Base-by-base conservation (phyloP, 1,140 invertebrate genomes). In the Dendrolimus kikuchii region DNA sequence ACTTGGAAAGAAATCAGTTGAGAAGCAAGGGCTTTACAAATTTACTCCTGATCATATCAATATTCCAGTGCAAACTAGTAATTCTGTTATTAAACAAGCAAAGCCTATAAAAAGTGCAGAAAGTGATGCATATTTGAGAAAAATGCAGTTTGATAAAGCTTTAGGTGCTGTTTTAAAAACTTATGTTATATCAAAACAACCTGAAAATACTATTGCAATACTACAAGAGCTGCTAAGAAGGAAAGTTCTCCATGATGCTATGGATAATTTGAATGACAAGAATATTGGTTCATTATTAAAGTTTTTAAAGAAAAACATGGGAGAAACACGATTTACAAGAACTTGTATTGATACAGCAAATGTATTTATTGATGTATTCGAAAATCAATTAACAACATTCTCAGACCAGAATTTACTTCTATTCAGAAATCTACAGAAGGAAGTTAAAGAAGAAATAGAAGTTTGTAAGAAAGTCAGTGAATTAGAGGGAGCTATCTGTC, bases 191-290 rank as follows among this genome's bases (percentile, higher is more conserved):
- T 90, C 88, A 38, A 92, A 92, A 71, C 88, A 86, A 45, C 96
- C 96, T 4, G 92, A 96, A 66, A 87, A 92, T 38, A 94, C 94
- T 4, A 90, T 96, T 46, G 90, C 92, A 49, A 83, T 98, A 5
- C 89, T 98, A 59, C 93, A 95, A 78, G 96, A 99, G 85, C 82
- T 98, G 40, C 92, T 94, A 8, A 90, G 93, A 73, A 90, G 94
- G 42, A 90, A 92, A 79, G 93, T 92, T n/a, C 76, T 96, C 40
- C 78, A 89, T 64, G 88, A 90, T 60, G 94, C 95, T 4, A 80
- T 97, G 5, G 88, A 90, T 40, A 91, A 91, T 9, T 88, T 94
- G 66, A 89, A 92, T 58, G 90, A 91, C 46, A 91, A 92, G 63
- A 89, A 90, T 39, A 74, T 97, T 10, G 75, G 88, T 5, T 74